phyloP scores from a whole-genome alignment of 2,113 vertebrate genomes.

The Gallinago paraguaiae region DNA sequence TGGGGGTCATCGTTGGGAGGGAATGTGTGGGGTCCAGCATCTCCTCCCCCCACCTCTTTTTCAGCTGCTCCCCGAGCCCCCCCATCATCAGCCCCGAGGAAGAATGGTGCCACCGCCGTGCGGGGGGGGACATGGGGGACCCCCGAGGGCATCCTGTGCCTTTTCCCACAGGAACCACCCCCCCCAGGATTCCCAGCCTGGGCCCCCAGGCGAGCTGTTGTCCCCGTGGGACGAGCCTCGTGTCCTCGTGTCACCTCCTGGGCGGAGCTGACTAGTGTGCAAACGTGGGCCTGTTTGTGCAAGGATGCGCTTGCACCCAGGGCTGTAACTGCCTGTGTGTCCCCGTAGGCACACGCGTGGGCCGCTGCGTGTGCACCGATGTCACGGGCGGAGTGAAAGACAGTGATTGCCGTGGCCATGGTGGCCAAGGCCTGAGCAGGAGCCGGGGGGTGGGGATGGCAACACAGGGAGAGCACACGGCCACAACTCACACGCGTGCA shows the following conservation, averaged over 20 bases:
- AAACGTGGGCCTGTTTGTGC: not conserved
- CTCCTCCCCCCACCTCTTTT: not conserved
- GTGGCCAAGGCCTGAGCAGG: no score
- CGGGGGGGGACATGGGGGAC: not conserved
- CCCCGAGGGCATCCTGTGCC: fast-evolving
- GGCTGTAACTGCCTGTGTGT: not conserved
- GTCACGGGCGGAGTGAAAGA: no score
- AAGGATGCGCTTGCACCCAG: fast-evolving
- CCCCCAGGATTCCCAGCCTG: not conserved
- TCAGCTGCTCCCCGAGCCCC: not conserved
- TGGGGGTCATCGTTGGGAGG: fast-evolving
- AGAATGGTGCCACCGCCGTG: fast-evolving
- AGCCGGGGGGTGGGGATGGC: no score
- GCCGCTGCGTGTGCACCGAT: not conserved
- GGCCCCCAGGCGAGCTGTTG: not conserved
- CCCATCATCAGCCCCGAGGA: fast-evolving
- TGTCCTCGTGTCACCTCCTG: not conserved
- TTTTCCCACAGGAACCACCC: not conserved
- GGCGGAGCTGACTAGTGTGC: not conserved
- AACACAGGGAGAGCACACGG: no score
- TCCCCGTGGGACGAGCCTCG: not conserved
- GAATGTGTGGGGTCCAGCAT: not conserved
- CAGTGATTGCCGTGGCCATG: no score
- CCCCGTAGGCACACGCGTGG: fast-evolving
- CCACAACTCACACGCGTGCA: not conserved